phyloP scores from a whole-genome alignment of 2,113 vertebrate genomes.

The Oceanodroma tethys region DNA sequence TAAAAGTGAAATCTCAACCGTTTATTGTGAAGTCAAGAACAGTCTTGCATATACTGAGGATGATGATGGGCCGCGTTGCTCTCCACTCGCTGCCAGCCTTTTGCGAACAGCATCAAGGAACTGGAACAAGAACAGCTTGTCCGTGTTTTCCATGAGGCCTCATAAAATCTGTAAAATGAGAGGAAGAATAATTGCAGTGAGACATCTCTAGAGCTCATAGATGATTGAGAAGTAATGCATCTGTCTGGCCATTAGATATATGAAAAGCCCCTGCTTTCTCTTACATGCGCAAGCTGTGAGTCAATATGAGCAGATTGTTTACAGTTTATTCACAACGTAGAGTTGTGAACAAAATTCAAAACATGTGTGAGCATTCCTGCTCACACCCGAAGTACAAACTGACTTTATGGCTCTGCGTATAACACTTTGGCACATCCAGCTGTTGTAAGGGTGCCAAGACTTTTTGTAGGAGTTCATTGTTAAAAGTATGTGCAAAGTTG shows the following conservation, averaged over 20 bases:
- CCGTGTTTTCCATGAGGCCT: background rate
- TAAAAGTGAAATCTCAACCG: background rate
- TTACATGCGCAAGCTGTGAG: background rate
- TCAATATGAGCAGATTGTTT: conserved; percentile 44
- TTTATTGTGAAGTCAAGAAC: background rate
- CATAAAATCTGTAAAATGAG: background rate
- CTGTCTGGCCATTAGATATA: background rate
- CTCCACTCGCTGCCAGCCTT: background rate
- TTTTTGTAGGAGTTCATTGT: background rate
- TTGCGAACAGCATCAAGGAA: background rate
- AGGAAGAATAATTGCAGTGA: background rate
- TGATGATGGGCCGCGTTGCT: background rate
- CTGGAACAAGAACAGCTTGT: background rate
- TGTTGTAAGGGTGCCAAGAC: background rate
- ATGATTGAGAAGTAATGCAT: background rate
- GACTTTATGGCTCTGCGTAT: background rate
- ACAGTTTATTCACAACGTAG: conserved; percentile 15
- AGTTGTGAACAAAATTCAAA: conserved; percentile 40
- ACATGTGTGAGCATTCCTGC: background rate
- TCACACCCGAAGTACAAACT: conserved; percentile 6
- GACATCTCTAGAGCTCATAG: background rate
- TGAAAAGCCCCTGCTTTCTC: conserved; percentile 5
- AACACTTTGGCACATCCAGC: background rate
- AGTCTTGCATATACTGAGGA: background rate
- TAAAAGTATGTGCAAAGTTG: background rate